These are phyloP conservation scores for Macrobrachium rosenbergii DNA, from an alignment of 1,140 invertebrate genomes.

Conservation along the genomic window DNA sequence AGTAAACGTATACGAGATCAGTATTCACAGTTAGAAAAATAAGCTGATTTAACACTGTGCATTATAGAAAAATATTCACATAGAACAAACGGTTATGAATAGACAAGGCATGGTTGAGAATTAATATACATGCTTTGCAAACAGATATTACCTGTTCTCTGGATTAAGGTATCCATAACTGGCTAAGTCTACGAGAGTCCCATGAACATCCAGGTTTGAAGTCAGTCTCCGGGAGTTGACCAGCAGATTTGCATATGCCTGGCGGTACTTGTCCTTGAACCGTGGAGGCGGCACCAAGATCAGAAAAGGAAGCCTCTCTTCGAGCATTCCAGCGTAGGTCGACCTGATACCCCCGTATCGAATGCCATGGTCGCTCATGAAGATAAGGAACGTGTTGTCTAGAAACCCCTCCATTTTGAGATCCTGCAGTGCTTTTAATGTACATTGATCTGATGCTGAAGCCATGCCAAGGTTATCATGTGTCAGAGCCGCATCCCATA, in stretches of 20 bases:
- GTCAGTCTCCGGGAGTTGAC: conserved; percentile 75
- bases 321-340: conserved; percentile 87
- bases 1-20: no score
- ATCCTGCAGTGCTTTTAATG: conserved; percentile 3
- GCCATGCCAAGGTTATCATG: conserved; percentile 17
- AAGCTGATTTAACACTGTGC: no score
- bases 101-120: no score
- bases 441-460: background rate
- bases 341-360: conserved; percentile 86
- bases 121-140: no score
- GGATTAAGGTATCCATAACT: background rate
- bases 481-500: conserved; percentile 1
- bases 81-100: no score
- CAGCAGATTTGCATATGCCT: conserved; percentile 78
- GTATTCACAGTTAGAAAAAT: no score
- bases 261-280: conserved; percentile 77
- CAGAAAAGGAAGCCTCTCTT: conserved; percentile 89
- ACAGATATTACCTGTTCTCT: background rate
- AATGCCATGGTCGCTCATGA: conserved; percentile 94
- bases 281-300: conserved; percentile 83
- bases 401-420: conserved; percentile 68
- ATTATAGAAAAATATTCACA: no score
- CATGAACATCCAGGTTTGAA: conserved; percentile 73
- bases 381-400: conserved; percentile 77
- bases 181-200: conserved; percentile 69